phyloP scores from a whole-genome alignment of 2,797 vertebrate genomes.

The Hemitrygon akajei region DNA sequence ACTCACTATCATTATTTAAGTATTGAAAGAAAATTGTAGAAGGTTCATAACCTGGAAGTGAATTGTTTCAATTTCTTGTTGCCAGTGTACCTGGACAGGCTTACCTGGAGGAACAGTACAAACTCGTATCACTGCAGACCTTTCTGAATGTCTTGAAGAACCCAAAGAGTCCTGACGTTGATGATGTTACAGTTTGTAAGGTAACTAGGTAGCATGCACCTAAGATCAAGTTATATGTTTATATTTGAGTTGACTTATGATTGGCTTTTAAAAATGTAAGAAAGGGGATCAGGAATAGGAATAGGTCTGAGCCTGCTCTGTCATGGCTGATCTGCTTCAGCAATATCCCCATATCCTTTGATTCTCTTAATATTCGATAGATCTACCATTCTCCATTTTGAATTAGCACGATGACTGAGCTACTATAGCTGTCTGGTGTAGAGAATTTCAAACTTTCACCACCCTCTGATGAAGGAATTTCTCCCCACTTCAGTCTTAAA shows the following conservation, averaged over 20 bases:
- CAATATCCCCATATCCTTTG: too few relatives aligned
- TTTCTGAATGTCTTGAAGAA: slow-evolving; percentile 78
- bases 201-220: slow-evolving; percentile 52
- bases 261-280: neutral
- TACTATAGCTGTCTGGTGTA: too few relatives aligned
- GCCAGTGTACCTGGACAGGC: slow-evolving; percentile 77
- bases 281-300: too few relatives aligned
- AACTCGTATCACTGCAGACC: slow-evolving; percentile 69
- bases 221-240: neutral
- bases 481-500: too few relatives aligned
- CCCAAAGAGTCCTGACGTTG: slow-evolving; percentile 63
- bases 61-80: neutral
- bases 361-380: too few relatives aligned
- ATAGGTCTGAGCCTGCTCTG: too few relatives aligned
- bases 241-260: neutral
- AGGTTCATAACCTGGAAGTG: neutral
- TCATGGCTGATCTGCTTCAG: too few relatives aligned
- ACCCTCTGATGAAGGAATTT: too few relatives aligned
- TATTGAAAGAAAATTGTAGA: neutral
- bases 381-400: too few relatives aligned
- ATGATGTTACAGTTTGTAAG: slow-evolving; percentile 81
- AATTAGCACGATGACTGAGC: too few relatives aligned
- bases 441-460: too few relatives aligned
- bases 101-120: slow-evolving; percentile 76
- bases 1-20: neutral